A percentile compares a stretch with the other conserved stretches of the same genome.
Conservation (phyloP, 2,797 vertebrate species). For the Clangula hyemalis region DNA sequence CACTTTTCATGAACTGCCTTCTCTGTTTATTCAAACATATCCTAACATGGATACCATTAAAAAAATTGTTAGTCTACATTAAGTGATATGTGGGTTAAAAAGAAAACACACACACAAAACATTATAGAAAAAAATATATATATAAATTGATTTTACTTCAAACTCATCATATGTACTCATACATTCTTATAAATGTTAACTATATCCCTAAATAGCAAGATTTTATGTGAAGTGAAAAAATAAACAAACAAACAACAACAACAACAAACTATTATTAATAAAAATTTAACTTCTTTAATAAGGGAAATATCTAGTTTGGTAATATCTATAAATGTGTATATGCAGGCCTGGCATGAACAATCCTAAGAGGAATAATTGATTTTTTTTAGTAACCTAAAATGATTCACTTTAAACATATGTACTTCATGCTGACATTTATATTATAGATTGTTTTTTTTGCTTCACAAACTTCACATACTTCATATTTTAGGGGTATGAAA, state of each 20-base stretch:
- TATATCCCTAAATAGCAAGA: background rate
- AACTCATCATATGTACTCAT: background rate
- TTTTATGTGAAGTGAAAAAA: background rate
- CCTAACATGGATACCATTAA: background rate
- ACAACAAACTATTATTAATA: background rate
- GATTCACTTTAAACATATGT: background rate
- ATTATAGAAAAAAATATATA: background rate
- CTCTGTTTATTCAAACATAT: background rate
- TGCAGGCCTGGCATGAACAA: background rate
- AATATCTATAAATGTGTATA: background rate
- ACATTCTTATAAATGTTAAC: background rate
- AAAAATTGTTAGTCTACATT: background rate
- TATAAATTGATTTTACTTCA: background rate
- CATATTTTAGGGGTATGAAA: background rate
- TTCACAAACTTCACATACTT: background rate
- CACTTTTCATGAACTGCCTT: background rate
- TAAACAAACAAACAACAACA: no score
- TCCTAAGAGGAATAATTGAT: background rate
- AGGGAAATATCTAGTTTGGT: background rate
- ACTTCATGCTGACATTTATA: background rate
- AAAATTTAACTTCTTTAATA: background rate
- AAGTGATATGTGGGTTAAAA: background rate
- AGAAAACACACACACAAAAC: background rate
- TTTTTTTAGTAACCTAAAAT: background rate
- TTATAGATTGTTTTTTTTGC: background rate